Percentiles rank a stretch among this genome's conserved stretches.
phyloP scores from a whole-genome alignment of 2,797 vertebrate genomes.

The Sarcoramphus papa region DNA sequence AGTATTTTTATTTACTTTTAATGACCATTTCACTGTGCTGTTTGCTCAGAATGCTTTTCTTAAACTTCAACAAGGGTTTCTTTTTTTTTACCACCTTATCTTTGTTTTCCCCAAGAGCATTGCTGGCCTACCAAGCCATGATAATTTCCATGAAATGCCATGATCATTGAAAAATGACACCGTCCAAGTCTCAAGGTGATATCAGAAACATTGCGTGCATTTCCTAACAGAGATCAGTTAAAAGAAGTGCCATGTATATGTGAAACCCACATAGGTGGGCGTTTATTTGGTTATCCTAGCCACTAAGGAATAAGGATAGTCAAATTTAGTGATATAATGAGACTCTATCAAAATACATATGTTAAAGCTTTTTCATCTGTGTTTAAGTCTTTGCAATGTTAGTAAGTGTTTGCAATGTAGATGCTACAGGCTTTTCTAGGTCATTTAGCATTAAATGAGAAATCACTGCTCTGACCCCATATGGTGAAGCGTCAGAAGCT shows the following conservation, averaged over 20 bases:
- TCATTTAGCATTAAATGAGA: constrained; percentile 66
- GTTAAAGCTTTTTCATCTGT: neutral
- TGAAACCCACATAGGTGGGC: neutral
- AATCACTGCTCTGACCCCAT: constrained; percentile 67
- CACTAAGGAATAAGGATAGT: neutral
- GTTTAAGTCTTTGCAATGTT: neutral
- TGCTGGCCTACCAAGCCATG: neutral
- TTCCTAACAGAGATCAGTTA: neutral
- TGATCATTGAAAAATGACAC: neutral
- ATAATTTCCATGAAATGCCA: neutral
- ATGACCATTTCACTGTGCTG: neutral
- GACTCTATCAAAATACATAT: neutral
- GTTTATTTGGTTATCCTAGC: neutral
- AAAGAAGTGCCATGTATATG: neutral
- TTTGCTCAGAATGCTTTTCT: neutral
- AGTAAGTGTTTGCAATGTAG: constrained; percentile 39
- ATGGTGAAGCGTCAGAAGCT: constrained; percentile 66
- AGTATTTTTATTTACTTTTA: neutral
- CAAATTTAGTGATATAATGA: neutral
- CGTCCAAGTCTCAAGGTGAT: neutral
- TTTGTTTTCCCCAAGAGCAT: neutral
- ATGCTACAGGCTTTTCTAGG: constrained; percentile 67
- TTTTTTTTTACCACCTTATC: neutral
- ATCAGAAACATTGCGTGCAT: neutral
- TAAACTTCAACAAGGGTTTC: neutral